Base-by-base conservation (phyloP, 2,797 vertebrate genomes). In the Sebastes kiyomatsui region DNA sequence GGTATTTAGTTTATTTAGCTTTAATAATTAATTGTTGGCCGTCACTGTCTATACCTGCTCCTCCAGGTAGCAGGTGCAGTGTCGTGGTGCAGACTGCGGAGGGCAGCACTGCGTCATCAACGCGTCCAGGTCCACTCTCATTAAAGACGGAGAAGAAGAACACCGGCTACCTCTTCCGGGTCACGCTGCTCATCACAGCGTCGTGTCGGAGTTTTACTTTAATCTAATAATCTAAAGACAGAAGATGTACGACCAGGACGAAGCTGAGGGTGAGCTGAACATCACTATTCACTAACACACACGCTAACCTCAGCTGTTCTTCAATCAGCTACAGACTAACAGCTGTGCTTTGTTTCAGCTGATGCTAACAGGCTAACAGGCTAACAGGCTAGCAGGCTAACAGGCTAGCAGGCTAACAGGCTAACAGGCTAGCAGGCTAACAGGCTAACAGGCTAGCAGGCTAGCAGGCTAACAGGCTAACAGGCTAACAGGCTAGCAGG, bases 261-360 rank as follows among this genome's bases (percentile, higher is more conserved):
- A 64, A 9, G 61, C n/a, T 3, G 7, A 61, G 59, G 61, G 61
- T 64, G 7, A 61, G 59, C 2, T 8, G 3, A 3, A 9, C 32
- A 33, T 4, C 18, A 20, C 3, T 1, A 2, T 4, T 49, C 46
- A 18, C 46, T 55, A 12, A 6, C 52, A 23, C 9, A 22, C 4
- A 5, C 1, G 5, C 52, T 3, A 13, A 23, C 22, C 1, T 2
- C n/a, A 23, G 54, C 20, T 55, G 12, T 0, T 5, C 54, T 54
- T 2, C 49, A 46, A 2, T 13, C 54, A 55, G n/a, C 22, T 1
- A 6, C 54, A 13, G 22, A 11, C 54, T 13, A 23, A 22, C 49
- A 54, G 65, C 72, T 22, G 59, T 14, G 56, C 77, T 71, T 79
- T 77, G 67, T 79, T 58, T 42, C 7, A 38, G 75, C 23, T 65